Base-by-base conservation (phyloP, 2,797 vertebrate genomes). In the Trachops cirrhosus region DNA sequence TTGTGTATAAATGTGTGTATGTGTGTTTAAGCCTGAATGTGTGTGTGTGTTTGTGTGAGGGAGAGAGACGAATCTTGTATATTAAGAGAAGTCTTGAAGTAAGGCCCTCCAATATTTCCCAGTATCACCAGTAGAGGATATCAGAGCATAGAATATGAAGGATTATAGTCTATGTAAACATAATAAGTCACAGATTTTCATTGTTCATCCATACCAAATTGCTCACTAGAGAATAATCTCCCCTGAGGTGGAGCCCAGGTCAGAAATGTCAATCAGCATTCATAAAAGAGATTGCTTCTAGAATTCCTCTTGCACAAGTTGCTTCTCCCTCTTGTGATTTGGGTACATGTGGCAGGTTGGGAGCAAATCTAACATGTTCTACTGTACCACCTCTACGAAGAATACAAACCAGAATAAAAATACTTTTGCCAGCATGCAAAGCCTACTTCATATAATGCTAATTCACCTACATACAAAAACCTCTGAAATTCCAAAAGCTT, bases 351-450 rank as follows among this genome's bases (percentile, higher is more conserved):
- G 85, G 96, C 64, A 85, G 59, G 22, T 79, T 93, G 74, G 57
- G 59, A 89, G n/a, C 44, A 95, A 92, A 92, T 88, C 34, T 85
- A 91, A 84, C 26, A 67, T 93, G 93, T 95, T 97, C 57, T 3
- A 62, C 3, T 70, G 12, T 41, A 75, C 24, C 2, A 44, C 11
- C 16, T 48, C 22, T 59, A 75, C 46, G 59, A 67, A 88, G 83
- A 84, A 78, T 83, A 3, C 9, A 74, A 74, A 82, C 5, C 3
- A 54, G 9, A 10, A 46, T 16, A 29, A n/a, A 52, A 68, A 41
- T 2, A 67, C 4, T 9, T 64, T 54, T 48, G 5, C 18, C n/a
- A 70, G 6, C 29, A 82, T 78, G 24, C 29, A 95, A 95, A 95
- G 84, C 21, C 24, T 93, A 67, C 48, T 39, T 91, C 12, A 68